A percentile compares a stretch with the other conserved stretches of the same genome.
phyloP scores from a whole-genome alignment of 1,140 invertebrate genomes.

The Saccostrea cuccullata region DNA sequence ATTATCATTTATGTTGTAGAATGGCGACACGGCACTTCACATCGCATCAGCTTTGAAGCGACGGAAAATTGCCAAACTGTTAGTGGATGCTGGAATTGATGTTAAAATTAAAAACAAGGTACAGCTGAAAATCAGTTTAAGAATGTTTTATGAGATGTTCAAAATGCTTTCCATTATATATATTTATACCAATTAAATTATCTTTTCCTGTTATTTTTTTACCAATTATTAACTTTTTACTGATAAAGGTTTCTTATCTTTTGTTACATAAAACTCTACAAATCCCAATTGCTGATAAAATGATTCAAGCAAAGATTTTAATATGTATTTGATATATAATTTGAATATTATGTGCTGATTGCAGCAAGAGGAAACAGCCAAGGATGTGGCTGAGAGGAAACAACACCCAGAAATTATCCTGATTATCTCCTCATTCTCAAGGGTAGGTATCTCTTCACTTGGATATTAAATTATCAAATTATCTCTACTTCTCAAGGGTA shows the following conservation, averaged over 20 bases:
- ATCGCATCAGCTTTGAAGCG: slow-evolving; percentile 95
- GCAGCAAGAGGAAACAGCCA: slow-evolving; percentile 91
- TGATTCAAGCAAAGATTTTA: not conserved
- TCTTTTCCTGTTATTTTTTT: no score
- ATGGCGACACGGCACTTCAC: slow-evolving; percentile 95
- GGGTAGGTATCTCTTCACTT: slow-evolving; percentile 57
- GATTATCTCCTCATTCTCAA: slow-evolving; percentile 68
- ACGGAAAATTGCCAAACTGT: slow-evolving; percentile 92
- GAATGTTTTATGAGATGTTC: not conserved
- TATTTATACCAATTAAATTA: not conserved
- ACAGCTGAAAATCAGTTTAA: not conserved
- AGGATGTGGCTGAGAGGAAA: slow-evolving; percentile 93
- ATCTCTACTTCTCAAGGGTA: no score
- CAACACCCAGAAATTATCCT: slow-evolving; percentile 88
- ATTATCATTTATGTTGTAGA: slow-evolving; percentile 80
- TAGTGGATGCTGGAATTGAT: slow-evolving; percentile 92
- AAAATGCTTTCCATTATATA: not conserved
- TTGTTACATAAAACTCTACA: not conserved
- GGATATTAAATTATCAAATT: no score
- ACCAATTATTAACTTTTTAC: no score
- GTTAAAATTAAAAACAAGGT: slow-evolving; percentile 89
- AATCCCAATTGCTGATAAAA: not conserved
- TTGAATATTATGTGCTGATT: slow-evolving; percentile 45
- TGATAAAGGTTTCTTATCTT: not conserved
- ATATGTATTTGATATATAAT: not conserved